Evolutionary conservation across 2,888 invertebrate genomes (phyloP), one percentile per base, ranked within the genome.

Genomic region (Yponomeuta plumbellus): DNA sequence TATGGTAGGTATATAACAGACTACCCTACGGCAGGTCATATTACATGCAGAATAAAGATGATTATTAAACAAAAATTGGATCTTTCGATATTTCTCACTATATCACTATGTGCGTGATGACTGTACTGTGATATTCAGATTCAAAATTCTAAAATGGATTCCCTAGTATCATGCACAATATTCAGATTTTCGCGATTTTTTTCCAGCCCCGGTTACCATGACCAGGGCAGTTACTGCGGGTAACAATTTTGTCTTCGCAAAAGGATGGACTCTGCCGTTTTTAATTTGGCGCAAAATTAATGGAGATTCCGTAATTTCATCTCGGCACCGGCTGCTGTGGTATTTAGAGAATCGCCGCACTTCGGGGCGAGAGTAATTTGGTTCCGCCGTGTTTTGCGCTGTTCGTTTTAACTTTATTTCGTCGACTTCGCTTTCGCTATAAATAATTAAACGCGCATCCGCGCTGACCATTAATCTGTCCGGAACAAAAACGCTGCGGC

Each of bases 221-320:
- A 66, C 61, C 58, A 61, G 59, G n/a, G 39, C 22, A 68, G 39
- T 66, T 67, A 68, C 64, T 66, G 64, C 66, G 65, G 21, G 61
- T 63, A 65, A 67, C 66, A 65, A 63, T 67, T 67, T 56, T 64
- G 66, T 66, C 66, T 61, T 63, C 63, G 34, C n/a, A 63, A 65
- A 59, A 62, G 52, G 61, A 80, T 76, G 76, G 78, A 74, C 76
- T 79, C 78, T 75, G 80, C 74, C 80, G 81, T 84, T 88, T 87
- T 85, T 86, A 86, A 87, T 86, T 84, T 81, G 74, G 78, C 74
- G 71, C 77, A 74, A 81, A 84, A 83, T 83, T 83, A 85, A 84
- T 82, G 80, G 83, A 82, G 80, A 65, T 68, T 66, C 67, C 66
- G 66, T 66, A 66, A 67, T 63, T 67, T 67, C 62, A 66, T 67